These are phyloP conservation scores for Mormyrus lacerda DNA, from an alignment of 2,113 vertebrate genomes.

Conservation along the genomic window DNA sequence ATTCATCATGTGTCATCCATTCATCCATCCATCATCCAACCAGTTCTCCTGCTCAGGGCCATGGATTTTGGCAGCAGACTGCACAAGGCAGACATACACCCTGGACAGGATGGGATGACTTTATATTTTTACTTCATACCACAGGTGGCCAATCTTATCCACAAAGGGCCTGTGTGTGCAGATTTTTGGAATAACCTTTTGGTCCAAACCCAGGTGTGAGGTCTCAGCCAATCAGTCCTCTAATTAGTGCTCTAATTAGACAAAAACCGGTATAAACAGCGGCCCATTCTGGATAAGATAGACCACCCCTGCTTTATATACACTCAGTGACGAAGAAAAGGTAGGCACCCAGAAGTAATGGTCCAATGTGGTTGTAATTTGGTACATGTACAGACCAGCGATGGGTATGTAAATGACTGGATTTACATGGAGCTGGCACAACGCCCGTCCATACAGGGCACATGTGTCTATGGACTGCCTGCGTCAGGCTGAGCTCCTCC, in stretches of 20 bases:
- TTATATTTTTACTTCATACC: not conserved
- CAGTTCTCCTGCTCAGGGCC: not conserved
- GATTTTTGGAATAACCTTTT: not conserved
- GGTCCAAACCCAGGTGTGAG: not conserved
- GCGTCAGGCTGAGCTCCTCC: too few species aligned
- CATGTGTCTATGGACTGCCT: too few species aligned
- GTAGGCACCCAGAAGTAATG: too few species aligned
- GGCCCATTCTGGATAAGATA: not conserved
- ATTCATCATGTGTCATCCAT: not conserved
- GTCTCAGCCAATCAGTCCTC: not conserved
- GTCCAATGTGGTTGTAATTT: too few species aligned
- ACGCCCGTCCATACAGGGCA: too few species aligned
- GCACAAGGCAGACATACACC: not conserved
- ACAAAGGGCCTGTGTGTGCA: not conserved
- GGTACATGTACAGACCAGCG: too few species aligned
- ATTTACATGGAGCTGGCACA: too few species aligned
- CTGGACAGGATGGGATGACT: not conserved
- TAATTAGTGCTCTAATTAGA: not conserved
- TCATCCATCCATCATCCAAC: not conserved
- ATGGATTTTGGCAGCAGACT: not conserved
- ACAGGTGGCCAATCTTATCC: not conserved
- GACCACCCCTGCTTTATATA: not conserved
- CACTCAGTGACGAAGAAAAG: too few species aligned
- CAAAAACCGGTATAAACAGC: not conserved
- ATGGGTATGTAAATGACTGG: too few species aligned